These are phyloP conservation scores for Aepyceros melampus DNA, from an alignment of 2,113 vertebrate species.

Conservation along the genomic window DNA sequence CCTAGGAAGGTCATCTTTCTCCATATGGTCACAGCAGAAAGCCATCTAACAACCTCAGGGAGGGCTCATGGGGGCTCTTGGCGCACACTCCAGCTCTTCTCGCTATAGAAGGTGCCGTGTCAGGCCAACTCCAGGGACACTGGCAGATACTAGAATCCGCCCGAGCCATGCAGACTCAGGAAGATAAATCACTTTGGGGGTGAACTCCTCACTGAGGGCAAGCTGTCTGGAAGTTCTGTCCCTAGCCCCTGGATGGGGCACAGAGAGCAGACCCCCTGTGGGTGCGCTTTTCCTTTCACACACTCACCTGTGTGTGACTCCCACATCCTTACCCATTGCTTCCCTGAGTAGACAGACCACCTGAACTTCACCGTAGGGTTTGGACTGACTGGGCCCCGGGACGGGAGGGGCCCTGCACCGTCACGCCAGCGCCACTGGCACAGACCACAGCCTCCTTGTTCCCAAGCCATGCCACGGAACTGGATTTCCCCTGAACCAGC, in stretches of 20 bases:
- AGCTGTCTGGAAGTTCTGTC: not conserved
- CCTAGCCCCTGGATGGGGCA: no score
- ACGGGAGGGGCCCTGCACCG: rapidly evolving
- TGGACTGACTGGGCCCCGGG: not conserved
- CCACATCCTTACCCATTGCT: not conserved
- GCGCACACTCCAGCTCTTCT: not conserved
- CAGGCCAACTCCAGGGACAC: not conserved
- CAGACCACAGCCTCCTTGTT: not conserved
- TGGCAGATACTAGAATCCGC: not conserved
- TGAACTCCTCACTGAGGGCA: not conserved
- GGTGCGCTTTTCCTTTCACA: not conserved
- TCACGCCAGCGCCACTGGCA: rapidly evolving
- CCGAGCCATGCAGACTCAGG: not conserved
- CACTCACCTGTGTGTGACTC: not conserved
- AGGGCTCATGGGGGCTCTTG: no score
- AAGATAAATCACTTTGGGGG: not conserved
- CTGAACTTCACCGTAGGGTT: not conserved
- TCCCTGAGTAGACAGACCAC: not conserved
- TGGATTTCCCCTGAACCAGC: not conserved
- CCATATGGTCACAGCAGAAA: not conserved
- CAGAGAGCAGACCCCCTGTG: not conserved
- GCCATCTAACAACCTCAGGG: not conserved
- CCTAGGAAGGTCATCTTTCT: not conserved
- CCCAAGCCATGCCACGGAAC: rapidly evolving
- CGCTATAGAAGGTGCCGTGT: not conserved